Conservation (phyloP, 1,140 invertebrate genomes). For the Mactra quadrangularis region DNA sequence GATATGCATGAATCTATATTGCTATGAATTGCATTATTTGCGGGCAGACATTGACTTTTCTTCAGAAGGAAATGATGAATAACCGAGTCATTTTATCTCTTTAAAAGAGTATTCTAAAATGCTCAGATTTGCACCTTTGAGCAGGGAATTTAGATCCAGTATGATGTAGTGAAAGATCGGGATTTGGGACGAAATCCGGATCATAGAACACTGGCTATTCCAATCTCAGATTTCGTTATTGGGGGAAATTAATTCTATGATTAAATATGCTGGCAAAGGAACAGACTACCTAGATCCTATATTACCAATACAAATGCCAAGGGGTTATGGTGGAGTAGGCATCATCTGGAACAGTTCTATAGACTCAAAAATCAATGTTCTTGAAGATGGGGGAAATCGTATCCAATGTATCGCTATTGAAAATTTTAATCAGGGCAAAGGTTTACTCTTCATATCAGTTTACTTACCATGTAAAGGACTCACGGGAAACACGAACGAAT, state of each 20-base stretch:
- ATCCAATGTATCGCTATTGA: slow-evolving; percentile 40
- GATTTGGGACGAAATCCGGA: no score
- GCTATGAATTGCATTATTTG: no score
- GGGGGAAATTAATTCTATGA: slow-evolving; percentile 2
- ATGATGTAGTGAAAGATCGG: no score
- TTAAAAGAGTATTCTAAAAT: no score
- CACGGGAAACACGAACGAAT: slow-evolving; percentile 2
- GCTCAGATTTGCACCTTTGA: no score
- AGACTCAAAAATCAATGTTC: background rate
- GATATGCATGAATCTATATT: no score
- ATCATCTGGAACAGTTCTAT: slow-evolving; percentile 12
- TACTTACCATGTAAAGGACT: background rate
- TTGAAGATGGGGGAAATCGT: slow-evolving; percentile 17
- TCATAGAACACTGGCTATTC: slow-evolving; percentile 33
- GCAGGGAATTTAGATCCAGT: no score
- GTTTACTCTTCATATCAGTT: background rate
- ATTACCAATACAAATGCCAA: slow-evolving; percentile 11
- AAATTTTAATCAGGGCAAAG: background rate
- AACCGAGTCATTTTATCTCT: no score
- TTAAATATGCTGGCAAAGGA: slow-evolving; percentile 22
- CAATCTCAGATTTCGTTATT: slow-evolving; percentile 2
- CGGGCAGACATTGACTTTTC: no score
- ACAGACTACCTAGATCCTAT: slow-evolving; percentile 23
- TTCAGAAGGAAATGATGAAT: no score
- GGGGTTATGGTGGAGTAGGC: slow-evolving; percentile 31